A percentile compares a stretch with the other conserved stretches of the same genome.
Conservation (phyloP, 2,113 vertebrate species). For the Pogonocichla stellata region DNA sequence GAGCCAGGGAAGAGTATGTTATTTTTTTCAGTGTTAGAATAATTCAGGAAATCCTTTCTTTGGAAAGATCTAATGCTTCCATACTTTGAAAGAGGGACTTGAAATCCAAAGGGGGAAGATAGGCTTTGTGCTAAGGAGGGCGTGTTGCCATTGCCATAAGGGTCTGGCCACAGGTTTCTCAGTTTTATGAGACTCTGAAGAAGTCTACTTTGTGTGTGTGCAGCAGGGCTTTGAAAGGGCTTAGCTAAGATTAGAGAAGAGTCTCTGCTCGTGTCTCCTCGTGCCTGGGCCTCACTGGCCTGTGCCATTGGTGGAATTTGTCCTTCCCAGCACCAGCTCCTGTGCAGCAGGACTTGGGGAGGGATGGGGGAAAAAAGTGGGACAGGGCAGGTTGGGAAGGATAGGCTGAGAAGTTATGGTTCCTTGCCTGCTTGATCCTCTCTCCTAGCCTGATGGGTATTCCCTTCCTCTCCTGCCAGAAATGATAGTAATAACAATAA, state of each 20-base stretch:
- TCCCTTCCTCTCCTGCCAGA: background rate
- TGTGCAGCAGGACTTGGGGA: background rate
- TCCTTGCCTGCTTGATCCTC: background rate
- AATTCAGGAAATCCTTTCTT: constrained; percentile 54
- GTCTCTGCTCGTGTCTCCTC: background rate
- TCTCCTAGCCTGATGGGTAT: background rate
- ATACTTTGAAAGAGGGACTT: background rate
- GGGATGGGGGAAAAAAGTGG: background rate
- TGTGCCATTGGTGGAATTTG: background rate
- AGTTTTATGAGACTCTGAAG: background rate
- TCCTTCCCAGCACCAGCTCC: background rate
- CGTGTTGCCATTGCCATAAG: background rate
- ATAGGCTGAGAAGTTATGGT: background rate
- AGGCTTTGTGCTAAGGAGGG: background rate
- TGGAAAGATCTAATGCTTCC: background rate
- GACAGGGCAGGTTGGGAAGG: background rate
- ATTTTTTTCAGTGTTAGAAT: background rate
- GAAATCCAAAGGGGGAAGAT: background rate
- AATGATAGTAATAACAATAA: background rate
- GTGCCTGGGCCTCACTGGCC: background rate
- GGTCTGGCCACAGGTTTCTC: background rate
- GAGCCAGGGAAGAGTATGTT: background rate
- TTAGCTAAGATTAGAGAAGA: constrained; percentile 21
- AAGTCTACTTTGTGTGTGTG: background rate
- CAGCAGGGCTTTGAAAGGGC: background rate